Evolutionary conservation across 2,888 invertebrate species (phyloP).

Genomic region (Orthosia incerta): DNA sequence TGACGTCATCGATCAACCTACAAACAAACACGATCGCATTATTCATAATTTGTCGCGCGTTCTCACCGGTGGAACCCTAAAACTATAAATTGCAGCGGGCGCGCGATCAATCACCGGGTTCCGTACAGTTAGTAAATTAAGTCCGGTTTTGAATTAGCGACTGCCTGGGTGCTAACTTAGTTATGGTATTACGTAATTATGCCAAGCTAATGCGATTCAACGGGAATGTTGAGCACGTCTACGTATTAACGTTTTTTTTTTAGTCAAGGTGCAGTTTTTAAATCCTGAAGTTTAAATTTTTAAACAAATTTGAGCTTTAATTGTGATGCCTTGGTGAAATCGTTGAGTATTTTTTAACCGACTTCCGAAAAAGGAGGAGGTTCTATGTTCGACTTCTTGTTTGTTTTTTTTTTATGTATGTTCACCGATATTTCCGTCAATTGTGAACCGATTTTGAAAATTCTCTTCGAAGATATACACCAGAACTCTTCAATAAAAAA

Average conservation of each 20-base stretch:
- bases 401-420: too few relatives aligned
- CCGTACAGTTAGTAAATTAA: conserved; percentile 69
- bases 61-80: conserved; percentile 69
- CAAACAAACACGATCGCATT: conserved; percentile 71
- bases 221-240: conserved; percentile 26
- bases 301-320: background rate
- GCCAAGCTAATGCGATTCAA: conserved; percentile 48
- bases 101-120: conserved; percentile 77
- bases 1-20: conserved; percentile 76
- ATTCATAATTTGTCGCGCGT: conserved; percentile 82
- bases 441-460: too few relatives aligned
- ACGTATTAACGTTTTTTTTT: conserved; percentile 10
- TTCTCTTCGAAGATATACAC: too few relatives aligned
- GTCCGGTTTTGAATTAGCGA: conserved; percentile 64
- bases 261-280: background rate
- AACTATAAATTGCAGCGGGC: conserved; percentile 75
- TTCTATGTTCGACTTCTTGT: too few relatives aligned
- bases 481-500: too few relatives aligned
- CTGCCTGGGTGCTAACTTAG: conserved; percentile 58
- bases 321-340: background rate
- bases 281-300: background rate
- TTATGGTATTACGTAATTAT: conserved; percentile 59
- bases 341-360: background rate
- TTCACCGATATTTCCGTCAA: too few relatives aligned
- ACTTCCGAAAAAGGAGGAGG: too few relatives aligned